Evolutionary conservation across 2,797 vertebrate species (phyloP).

Genomic region (Micropoecilia bifurca): DNA sequence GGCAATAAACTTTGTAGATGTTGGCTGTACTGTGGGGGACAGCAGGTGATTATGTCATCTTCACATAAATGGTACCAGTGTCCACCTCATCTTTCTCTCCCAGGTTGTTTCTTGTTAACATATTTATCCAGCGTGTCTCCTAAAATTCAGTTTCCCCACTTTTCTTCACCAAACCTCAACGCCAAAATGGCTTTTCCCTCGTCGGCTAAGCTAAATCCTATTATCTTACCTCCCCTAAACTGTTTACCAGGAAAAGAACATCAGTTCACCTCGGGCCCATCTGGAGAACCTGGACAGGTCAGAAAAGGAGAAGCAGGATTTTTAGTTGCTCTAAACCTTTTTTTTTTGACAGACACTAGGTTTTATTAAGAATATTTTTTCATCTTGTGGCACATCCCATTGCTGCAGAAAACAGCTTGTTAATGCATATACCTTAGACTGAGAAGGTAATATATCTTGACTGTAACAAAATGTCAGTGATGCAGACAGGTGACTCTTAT

Average conservation of each 20-base stretch:
- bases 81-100: constrained; percentile 13
- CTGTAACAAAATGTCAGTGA: constrained; percentile 1
- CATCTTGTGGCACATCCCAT: constrained; percentile 8
- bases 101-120: constrained; percentile 21
- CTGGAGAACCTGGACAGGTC: constrained; percentile 37
- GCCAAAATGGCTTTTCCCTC: not conserved
- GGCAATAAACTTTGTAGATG: constrained; percentile 71
- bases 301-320: constrained; percentile 47
- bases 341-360: constrained; percentile 22
- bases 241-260: constrained; percentile 49
- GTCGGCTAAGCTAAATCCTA: constrained; percentile 15
- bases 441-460: constrained; percentile 5
- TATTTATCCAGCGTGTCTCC: constrained; percentile 29
- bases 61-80: constrained; percentile 55
- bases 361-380: constrained; percentile 33
- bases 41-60: constrained; percentile 78
- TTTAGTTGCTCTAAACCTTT: constrained; percentile 45
- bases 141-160: constrained; percentile 1
- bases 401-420: constrained; percentile 8
- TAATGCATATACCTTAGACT: constrained; percentile 3
- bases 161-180: not conserved
- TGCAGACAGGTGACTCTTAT: constrained; percentile 30
- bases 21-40: constrained; percentile 40
- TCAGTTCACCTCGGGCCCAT: constrained; percentile 26
- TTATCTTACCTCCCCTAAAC: constrained; percentile 1